Evolutionary conservation across 2,797 vertebrate genomes (phyloP).

Genomic region (Mormyrops attenuatus): DNA sequence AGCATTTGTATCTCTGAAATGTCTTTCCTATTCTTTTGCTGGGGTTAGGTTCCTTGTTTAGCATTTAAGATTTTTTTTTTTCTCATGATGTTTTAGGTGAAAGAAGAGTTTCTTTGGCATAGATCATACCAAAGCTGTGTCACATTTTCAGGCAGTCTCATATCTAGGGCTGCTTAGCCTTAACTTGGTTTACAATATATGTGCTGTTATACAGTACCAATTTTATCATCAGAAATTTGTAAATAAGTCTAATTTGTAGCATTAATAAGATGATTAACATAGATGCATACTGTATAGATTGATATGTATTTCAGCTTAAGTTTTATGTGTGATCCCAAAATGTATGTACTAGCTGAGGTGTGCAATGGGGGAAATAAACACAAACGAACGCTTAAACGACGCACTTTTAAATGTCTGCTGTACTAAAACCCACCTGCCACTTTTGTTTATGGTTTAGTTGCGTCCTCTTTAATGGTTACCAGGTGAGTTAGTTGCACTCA

Average conservation of each 20-base stretch:
- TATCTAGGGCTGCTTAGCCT: slow-evolving; percentile 34
- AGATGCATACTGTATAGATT: slow-evolving; percentile 28
- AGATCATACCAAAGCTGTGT: slow-evolving; percentile 45
- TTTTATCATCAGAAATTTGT: slow-evolving; percentile 33
- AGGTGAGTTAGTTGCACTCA: background rate
- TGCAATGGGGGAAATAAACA: slow-evolving; percentile 19
- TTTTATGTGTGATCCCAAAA: slow-evolving; percentile 22
- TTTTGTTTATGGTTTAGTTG: background rate
- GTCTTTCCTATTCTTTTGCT: slow-evolving; percentile 26
- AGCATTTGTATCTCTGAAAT: slow-evolving; percentile 22
- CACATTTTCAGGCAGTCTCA: slow-evolving; percentile 38
- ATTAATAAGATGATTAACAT: slow-evolving; percentile 21
- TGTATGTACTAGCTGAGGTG: slow-evolving; percentile 26
- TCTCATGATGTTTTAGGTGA: slow-evolving; percentile 35
- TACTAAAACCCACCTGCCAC: slow-evolving; percentile 42
- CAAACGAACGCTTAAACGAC: slow-evolving; percentile 14
- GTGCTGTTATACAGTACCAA: slow-evolving; percentile 36
- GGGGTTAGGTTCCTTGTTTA: slow-evolving; percentile 33
- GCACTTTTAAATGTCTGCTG: slow-evolving; percentile 44
- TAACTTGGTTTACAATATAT: slow-evolving; percentile 36
- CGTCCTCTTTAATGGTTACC: background rate
- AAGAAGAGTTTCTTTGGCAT: slow-evolving; percentile 29
- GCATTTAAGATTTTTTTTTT: slow-evolving; percentile 34
- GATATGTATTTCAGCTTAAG: slow-evolving; percentile 22
- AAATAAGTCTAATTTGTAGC: slow-evolving; percentile 33